These are phyloP conservation scores for Pheosia tremula DNA, from an alignment of 2,888 invertebrate genomes.

Conservation along the genomic window DNA sequence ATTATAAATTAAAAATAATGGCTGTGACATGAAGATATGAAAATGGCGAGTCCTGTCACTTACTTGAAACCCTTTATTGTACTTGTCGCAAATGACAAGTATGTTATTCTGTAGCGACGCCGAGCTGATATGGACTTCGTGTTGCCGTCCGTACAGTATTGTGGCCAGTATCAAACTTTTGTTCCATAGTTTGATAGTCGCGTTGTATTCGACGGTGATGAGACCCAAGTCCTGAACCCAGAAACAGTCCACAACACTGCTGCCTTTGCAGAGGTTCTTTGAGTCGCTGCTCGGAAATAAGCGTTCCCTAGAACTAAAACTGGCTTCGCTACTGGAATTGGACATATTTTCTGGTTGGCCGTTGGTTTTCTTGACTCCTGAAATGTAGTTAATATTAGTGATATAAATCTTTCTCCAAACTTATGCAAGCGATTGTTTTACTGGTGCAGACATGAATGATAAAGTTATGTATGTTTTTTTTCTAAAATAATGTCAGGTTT, in stretches of 20 bases:
- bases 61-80: slow-evolving; percentile 70
- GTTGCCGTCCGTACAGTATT: slow-evolving; percentile 65
- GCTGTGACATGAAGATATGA: too few relatives aligned
- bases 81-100: slow-evolving; percentile 69
- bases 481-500: too few relatives aligned
- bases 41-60: neutral
- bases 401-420: too few relatives aligned
- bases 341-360: slow-evolving; percentile 57
- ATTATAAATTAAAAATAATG: too few relatives aligned
- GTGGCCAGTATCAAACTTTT: slow-evolving; percentile 53
- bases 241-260: slow-evolving; percentile 66
- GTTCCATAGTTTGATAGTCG: slow-evolving; percentile 72
- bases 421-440: too few relatives aligned
- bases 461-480: too few relatives aligned
- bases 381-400: neutral
- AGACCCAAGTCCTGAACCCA: slow-evolving; percentile 61
- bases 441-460: too few relatives aligned
- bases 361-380: slow-evolving; percentile 62
- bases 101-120: slow-evolving; percentile 65
- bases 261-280: slow-evolving; percentile 54
- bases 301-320: slow-evolving; percentile 58
- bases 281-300: slow-evolving; percentile 56
- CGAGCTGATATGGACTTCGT: slow-evolving; percentile 59
- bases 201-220: slow-evolving; percentile 70
- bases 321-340: slow-evolving; percentile 62